Conservation (phyloP, 2,797 vertebrate species). For the Lepilemur septentrionalis region DNA sequence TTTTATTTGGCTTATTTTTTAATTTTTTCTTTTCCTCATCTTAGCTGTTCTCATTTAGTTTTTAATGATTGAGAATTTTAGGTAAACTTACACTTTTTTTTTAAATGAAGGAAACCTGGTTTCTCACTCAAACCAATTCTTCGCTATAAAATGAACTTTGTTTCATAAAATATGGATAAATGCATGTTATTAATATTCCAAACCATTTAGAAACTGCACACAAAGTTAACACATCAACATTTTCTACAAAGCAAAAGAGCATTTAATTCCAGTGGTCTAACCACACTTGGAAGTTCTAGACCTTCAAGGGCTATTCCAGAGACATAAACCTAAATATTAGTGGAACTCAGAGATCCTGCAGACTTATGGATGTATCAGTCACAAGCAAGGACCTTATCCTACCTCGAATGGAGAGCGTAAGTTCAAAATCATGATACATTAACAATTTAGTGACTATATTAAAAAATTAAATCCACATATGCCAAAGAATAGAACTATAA, state of each 20-base stretch:
- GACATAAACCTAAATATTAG: neutral
- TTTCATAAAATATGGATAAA: neutral
- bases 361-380: neutral
- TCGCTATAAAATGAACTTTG: constrained; percentile 32
- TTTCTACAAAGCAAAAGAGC: neutral
- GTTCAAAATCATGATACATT: neutral
- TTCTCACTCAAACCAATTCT: neutral
- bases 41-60: neutral
- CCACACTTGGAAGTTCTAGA: neutral
- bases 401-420: neutral
- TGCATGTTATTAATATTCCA: neutral
- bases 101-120: neutral
- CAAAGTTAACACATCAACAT: neutral
- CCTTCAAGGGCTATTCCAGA: neutral
- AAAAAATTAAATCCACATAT: neutral
- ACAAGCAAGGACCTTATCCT: neutral
- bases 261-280: neutral
- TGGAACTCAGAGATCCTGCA: neutral
- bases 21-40: neutral
- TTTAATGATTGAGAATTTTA: neutral
- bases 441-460: neutral
- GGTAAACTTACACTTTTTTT: neutral
- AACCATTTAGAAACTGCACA: neutral
- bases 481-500: neutral
- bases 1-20: neutral